Evolutionary conservation across 2,797 vertebrate genomes (phyloP).

Genomic region (Siniperca undulata): DNA sequence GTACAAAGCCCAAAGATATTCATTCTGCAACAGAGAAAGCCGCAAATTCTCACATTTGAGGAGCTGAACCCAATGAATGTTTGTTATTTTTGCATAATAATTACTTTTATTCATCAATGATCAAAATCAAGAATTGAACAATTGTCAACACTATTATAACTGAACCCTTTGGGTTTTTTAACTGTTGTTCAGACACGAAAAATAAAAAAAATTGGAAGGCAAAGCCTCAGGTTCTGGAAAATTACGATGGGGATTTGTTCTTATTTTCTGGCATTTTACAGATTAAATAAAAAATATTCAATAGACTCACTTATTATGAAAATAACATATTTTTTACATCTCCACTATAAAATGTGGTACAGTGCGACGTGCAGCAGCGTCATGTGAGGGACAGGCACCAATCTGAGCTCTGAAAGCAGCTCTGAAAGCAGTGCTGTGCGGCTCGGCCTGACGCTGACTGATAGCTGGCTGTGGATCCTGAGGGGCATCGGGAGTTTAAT

Average conservation of each 20-base stretch:
- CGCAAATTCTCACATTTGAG: neutral
- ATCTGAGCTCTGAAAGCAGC: slow-evolving; percentile 54
- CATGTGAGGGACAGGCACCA: slow-evolving; percentile 46
- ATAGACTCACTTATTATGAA: slow-evolving; percentile 6
- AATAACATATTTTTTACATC: neutral
- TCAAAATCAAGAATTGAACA: neutral
- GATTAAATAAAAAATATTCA: slow-evolving; percentile 10
- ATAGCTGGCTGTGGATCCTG: slow-evolving; percentile 84
- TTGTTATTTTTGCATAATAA: neutral
- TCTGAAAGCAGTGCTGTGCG: slow-evolving; percentile 37
- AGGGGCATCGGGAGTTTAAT: slow-evolving; percentile 90
- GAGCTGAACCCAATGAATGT: neutral
- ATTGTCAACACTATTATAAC: neutral
- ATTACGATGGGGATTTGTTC: neutral
- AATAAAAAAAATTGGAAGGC: neutral
- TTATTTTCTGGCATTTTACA: neutral
- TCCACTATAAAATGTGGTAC: neutral
- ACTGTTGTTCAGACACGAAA: neutral
- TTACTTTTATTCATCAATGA: neutral
- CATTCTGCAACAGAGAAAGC: neutral
- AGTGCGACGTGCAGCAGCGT: slow-evolving; percentile 40
- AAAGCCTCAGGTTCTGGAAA: neutral
- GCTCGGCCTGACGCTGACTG: slow-evolving; percentile 78
- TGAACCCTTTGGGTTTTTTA: neutral
- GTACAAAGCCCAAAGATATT: neutral